Evolutionary conservation across 2,113 vertebrate genomes (phyloP).

Genomic region (Rissa tridactyla): DNA sequence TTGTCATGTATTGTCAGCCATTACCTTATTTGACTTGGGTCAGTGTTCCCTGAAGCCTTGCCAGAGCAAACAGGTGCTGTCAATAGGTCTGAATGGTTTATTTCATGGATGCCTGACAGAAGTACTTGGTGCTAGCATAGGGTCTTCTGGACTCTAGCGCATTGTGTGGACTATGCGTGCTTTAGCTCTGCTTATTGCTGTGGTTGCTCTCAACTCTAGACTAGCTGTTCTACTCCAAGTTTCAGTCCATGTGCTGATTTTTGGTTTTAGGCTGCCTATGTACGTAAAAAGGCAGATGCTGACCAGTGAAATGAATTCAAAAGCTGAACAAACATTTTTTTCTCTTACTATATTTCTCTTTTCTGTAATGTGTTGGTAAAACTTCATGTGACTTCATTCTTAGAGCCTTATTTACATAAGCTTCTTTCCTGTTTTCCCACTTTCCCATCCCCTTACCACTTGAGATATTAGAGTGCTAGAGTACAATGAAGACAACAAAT

Average conservation of each 20-base stretch:
- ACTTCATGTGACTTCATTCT: neutral
- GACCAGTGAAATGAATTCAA: neutral
- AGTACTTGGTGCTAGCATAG: neutral
- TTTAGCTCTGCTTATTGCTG: neutral
- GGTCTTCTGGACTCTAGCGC: neutral
- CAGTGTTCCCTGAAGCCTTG: neutral
- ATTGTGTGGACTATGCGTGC: neutral
- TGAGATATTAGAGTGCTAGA: neutral
- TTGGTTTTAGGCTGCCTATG: neutral
- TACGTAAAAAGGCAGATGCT: neutral
- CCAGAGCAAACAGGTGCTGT: neutral
- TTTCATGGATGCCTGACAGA: neutral
- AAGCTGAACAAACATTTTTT: neutral
- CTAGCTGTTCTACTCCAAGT: neutral
- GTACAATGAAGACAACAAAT: neutral
- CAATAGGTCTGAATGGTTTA: neutral
- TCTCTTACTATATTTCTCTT: neutral
- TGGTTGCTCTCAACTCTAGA: neutral
- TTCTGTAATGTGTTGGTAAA: neutral
- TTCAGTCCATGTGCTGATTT: neutral
- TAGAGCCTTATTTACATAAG: neutral
- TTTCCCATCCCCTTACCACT: neutral
- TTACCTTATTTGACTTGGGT: neutral
- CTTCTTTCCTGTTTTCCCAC: neutral
- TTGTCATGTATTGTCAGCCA: neutral